phyloP scores from a whole-genome alignment of 2,888 invertebrate species.

The Beris morrisii region DNA sequence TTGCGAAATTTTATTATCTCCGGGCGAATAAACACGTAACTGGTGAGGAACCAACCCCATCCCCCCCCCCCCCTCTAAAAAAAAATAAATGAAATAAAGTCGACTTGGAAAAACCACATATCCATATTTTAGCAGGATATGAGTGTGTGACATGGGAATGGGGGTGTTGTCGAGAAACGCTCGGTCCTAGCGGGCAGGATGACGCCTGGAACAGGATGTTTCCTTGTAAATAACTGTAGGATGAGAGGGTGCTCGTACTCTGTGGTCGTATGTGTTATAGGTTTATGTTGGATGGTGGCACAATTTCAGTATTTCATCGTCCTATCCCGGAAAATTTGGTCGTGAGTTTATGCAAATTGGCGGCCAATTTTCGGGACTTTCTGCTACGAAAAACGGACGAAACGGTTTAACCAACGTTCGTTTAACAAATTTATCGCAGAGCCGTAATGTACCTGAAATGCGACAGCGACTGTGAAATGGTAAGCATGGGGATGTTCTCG shows the following conservation, averaged over 20 bases:
- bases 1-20: conserved; percentile 21
- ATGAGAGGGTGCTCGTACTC: background rate
- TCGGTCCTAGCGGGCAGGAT: background rate
- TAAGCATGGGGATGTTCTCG: too few relatives aligned
- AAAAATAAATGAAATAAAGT: too few relatives aligned
- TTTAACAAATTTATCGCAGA: too few relatives aligned
- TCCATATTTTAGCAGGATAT: background rate
- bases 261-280: background rate
- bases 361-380: conserved; percentile 3
- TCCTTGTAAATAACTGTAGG: background rate
- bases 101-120: background rate
- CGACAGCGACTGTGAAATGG: too few relatives aligned
- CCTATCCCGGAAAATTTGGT: background rate
- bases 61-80: too few relatives aligned
- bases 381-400: background rate
- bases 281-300: background rate
- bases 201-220: background rate
- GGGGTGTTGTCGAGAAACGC: background rate
- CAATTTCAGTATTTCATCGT: background rate
- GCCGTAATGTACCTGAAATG: too few relatives aligned
- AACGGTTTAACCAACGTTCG: too few relatives aligned
- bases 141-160: background rate
- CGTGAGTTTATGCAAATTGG: conserved; percentile 7
- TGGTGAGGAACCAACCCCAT: background rate
- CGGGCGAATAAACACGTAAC: conserved; percentile 10